These are phyloP conservation scores for Callopanchax toddi DNA, from an alignment of 2,113 vertebrate species.

Conservation along the genomic window DNA sequence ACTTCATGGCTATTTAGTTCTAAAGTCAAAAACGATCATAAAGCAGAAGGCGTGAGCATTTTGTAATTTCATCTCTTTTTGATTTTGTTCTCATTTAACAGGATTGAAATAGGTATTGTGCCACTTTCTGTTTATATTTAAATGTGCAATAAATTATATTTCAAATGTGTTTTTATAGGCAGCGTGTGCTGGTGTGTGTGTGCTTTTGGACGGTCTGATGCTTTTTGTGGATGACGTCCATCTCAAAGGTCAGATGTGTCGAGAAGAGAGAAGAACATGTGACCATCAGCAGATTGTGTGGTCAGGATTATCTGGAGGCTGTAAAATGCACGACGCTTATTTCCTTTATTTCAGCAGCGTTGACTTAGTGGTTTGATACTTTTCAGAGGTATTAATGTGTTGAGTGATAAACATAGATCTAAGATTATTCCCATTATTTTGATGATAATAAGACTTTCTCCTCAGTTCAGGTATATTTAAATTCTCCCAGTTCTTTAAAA, in stretches of 20 bases:
- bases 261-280: slow-evolving; percentile 22
- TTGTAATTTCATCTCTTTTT: slow-evolving; percentile 65
- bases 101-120: slow-evolving; percentile 75
- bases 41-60: slow-evolving; percentile 64
- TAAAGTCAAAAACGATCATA: slow-evolving; percentile 50
- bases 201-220: slow-evolving; percentile 15
- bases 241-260: not conserved
- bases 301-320: not conserved
- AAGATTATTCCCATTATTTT: no score
- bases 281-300: not conserved
- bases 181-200: slow-evolving; percentile 53
- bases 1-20: slow-evolving; percentile 58
- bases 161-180: slow-evolving; percentile 75
- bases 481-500: no score
- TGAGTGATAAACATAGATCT: no score
- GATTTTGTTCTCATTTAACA: slow-evolving; percentile 51
- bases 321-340: no score
- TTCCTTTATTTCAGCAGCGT: no score
- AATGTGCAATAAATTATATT: slow-evolving; percentile 85
- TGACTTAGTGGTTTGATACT: no score
- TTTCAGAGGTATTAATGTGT: no score
- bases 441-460: no score
- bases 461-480: no score
- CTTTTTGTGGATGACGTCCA: not conserved
- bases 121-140: slow-evolving; percentile 79